Percentiles rank a stretch among this genome's conserved stretches.
These are phyloP conservation scores for Pammene aurita DNA, from an alignment of 2,888 invertebrate genomes.

Conservation along the genomic window DNA sequence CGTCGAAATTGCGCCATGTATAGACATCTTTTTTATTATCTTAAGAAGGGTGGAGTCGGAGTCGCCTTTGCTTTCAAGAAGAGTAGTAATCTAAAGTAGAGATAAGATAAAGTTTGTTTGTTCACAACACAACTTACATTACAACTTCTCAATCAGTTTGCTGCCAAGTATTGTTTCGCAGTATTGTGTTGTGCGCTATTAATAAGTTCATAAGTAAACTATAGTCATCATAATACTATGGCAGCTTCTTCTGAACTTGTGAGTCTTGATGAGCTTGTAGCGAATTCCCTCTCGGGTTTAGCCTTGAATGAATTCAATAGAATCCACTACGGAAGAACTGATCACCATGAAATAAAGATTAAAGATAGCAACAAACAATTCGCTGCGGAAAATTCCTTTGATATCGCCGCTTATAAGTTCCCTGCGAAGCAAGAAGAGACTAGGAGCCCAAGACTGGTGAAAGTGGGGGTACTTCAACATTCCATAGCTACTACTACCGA, in stretches of 20 bases:
- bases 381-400: slow-evolving; percentile 85
- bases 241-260: slow-evolving; percentile 57
- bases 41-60: slow-evolving; percentile 14
- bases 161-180: slow-evolving; percentile 3
- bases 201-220: background rate
- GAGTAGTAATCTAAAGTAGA: background rate
- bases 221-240: slow-evolving; percentile 48
- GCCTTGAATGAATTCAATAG: slow-evolving; percentile 87
- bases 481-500: slow-evolving; percentile 90
- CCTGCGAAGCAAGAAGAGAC: slow-evolving; percentile 87
- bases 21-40: background rate
- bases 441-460: slow-evolving; percentile 87
- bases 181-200: background rate
- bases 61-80: slow-evolving; percentile 7
- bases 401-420: slow-evolving; percentile 90
- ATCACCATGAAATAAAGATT: slow-evolving; percentile 80
- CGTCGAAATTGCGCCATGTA: no score
- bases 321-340: slow-evolving; percentile 90
- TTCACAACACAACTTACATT: slow-evolving; percentile 3
- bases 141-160: slow-evolving; percentile 10
- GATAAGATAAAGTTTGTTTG: slow-evolving; percentile 24
- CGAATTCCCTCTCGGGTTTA: slow-evolving; percentile 57
- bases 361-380: slow-evolving; percentile 71
- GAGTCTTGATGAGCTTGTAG: slow-evolving; percentile 67
- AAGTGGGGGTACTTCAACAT: slow-evolving; percentile 95